Evolutionary conservation across 2,888 invertebrate species (phyloP).

Genomic region (Parasteatoda lunata): DNA sequence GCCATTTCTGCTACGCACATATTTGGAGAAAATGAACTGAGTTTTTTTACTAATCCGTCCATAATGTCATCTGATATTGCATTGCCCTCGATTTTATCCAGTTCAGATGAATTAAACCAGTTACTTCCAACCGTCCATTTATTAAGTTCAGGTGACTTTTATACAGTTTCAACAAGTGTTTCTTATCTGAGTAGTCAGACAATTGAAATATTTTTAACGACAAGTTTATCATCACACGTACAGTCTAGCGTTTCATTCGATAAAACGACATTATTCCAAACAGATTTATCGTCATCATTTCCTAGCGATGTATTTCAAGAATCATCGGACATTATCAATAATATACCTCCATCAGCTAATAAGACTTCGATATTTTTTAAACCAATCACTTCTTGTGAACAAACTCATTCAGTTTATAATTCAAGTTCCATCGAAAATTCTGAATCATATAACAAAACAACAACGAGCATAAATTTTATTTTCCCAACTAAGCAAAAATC

Average conservation of each 20-base stretch:
- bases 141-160: slow-evolving; percentile 1
- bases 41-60: slow-evolving; percentile 9
- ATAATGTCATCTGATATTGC: background rate
- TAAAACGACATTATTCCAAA: too few relatives aligned
- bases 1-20: slow-evolving; percentile 63
- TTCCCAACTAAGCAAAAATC: background rate
- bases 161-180: too few relatives aligned
- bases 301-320: background rate
- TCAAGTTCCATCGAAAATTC: too few relatives aligned
- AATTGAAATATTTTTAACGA: background rate
- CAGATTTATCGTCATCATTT: background rate
- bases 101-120: background rate
- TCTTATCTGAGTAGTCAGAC: background rate
- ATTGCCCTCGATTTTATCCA: slow-evolving; percentile 4
- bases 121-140: slow-evolving; percentile 29
- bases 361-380: background rate
- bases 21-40: background rate
- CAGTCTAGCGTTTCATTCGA: too few relatives aligned
- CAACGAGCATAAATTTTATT: background rate
- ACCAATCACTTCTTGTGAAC: too few relatives aligned
- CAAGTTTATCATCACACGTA: background rate
- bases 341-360: background rate
- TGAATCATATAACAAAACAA: too few relatives aligned
- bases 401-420: too few relatives aligned
- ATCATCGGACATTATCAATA: background rate